Evolutionary conservation across 1,140 invertebrate species (phyloP).

Genomic region (Diachasmimorpha longicaudata): DNA sequence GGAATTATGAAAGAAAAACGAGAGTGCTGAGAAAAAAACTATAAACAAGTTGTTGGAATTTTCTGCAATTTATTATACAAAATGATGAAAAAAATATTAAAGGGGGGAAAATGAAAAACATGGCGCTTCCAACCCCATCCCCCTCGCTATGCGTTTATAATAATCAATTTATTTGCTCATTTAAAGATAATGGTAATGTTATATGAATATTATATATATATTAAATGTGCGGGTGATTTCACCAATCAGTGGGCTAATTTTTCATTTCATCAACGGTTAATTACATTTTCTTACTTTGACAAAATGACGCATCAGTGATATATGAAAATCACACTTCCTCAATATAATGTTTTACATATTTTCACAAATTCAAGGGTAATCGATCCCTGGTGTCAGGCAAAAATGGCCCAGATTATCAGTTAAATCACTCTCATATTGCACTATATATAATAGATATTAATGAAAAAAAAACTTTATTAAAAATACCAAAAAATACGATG

Average conservation of each 20-base stretch:
- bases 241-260: background rate
- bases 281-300: background rate
- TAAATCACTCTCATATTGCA: background rate
- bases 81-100: background rate
- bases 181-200: conserved; percentile 50
- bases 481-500: background rate
- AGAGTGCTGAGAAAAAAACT: background rate
- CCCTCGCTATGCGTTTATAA: conserved; percentile 41
- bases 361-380: no score
- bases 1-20: background rate
- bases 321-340: no score
- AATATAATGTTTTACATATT: no score
- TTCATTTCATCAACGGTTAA: background rate
- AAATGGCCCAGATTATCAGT: background rate
- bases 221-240: background rate
- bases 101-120: background rate
- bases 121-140: conserved; percentile 30
- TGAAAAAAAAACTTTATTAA: background rate
- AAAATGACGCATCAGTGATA: background rate
- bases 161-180: conserved; percentile 61
- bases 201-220: conserved; percentile 1
- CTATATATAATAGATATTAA: conserved; percentile 11
- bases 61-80: background rate
- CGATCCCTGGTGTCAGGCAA: background rate
- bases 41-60: background rate